Evolutionary conservation across 2,888 invertebrate genomes (phyloP).

Genomic region (Dysmachus trigonus): DNA sequence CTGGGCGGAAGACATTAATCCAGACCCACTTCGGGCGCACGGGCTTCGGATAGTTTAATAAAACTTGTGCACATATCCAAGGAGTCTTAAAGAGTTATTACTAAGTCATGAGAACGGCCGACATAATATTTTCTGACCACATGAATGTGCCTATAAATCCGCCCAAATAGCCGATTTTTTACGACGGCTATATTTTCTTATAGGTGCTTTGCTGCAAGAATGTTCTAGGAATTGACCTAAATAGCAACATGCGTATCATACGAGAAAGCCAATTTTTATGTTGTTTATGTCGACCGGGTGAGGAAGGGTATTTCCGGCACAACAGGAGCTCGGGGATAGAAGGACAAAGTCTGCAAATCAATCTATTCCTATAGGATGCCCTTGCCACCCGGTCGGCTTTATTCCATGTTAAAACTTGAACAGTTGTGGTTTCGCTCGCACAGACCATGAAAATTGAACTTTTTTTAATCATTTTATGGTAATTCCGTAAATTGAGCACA

Average conservation of each 20-base stretch:
- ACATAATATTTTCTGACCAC: constrained; percentile 31
- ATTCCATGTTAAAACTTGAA: background rate
- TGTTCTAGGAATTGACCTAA: constrained; percentile 17
- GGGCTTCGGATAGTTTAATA: constrained; percentile 12
- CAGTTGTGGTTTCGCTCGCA: background rate
- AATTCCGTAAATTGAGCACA: background rate
- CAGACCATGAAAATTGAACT: background rate
- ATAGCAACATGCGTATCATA: constrained; percentile 6
- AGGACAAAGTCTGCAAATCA: background rate
- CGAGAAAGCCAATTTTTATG: background rate
- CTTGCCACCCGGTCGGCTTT: background rate
- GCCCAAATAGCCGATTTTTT: constrained; percentile 14
- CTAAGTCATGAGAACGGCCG: constrained; percentile 9
- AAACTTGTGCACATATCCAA: constrained; percentile 1
- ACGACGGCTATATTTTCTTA: constrained; percentile 31
- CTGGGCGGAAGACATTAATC: background rate
- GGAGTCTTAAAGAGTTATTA: constrained; percentile 28
- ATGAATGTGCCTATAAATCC: constrained; percentile 26
- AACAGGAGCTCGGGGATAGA: background rate
- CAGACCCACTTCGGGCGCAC: background rate
- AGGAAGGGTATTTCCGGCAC: background rate
- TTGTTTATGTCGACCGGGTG: background rate
- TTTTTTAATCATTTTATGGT: background rate
- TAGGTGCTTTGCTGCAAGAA: constrained; percentile 20
- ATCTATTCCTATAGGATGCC: background rate